Conservation (phyloP, 2,113 vertebrate genomes). For the Semicossyphus pulcher region DNA sequence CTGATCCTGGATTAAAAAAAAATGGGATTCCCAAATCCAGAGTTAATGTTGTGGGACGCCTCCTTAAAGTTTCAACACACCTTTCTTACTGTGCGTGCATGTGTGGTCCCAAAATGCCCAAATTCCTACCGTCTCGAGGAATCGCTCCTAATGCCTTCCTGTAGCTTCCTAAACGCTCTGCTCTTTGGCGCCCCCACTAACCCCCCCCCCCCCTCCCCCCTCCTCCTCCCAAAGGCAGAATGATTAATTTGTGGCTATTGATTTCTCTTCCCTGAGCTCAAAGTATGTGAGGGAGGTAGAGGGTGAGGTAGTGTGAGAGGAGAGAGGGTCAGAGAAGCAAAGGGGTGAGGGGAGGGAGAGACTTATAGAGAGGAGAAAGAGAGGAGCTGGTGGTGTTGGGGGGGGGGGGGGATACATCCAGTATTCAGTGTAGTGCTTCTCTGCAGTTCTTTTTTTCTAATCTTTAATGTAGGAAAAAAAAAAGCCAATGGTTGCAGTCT, state of each 20-base stretch:
- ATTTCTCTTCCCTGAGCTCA: constrained; percentile 78
- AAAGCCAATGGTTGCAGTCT: constrained; percentile 81
- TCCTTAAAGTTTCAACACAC: neutral
- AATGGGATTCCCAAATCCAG: no score
- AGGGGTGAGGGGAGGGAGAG: constrained; percentile 34
- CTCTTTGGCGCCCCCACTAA: constrained; percentile 22
- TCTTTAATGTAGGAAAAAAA: constrained; percentile 81
- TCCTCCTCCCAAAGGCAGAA: constrained; percentile 63
- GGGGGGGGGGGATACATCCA: constrained; percentile 67
- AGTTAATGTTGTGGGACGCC: no score
- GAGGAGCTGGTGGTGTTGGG: neutral
- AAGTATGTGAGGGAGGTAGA: constrained; percentile 46
- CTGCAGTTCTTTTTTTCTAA: constrained; percentile 81
- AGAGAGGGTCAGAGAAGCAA: constrained; percentile 52
- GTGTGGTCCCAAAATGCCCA: constrained; percentile 29
- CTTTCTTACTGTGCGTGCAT: neutral
- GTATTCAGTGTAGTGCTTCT: constrained; percentile 80
- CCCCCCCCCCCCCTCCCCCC: neutral
- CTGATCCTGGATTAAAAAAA: no score
- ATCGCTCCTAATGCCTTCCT: constrained; percentile 46
- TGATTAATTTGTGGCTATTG: constrained; percentile 85
- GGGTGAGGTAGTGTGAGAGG: constrained; percentile 43
- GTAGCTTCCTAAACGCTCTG: constrained; percentile 36
- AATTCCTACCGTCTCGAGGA: constrained; percentile 43
- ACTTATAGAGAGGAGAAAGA: constrained; percentile 27